phyloP scores from a whole-genome alignment of 1,140 invertebrate species.

The Metaphire vulgaris region DNA sequence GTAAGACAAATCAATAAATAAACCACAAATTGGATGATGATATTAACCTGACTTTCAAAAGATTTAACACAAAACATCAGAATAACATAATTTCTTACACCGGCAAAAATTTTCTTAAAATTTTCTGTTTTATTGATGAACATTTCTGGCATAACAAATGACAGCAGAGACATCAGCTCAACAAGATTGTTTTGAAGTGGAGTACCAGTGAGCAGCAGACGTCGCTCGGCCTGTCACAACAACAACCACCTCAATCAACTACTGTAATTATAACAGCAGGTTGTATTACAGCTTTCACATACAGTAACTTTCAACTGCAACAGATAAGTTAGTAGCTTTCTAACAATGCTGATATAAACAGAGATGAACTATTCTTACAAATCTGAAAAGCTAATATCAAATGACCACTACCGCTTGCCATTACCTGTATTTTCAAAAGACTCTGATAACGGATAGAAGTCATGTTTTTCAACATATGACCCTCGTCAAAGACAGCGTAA shows the following conservation, averaged over 20 bases:
- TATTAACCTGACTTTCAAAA: no score
- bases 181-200: slow-evolving; percentile 92
- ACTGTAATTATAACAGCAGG: no score
- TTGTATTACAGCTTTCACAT: no score
- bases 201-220: slow-evolving; percentile 81
- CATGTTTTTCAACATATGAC: slow-evolving; percentile 97
- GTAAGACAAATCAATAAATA: no score
- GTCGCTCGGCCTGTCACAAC: slow-evolving; percentile 70
- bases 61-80: not conserved
- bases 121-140: slow-evolving; percentile 81
- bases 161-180: slow-evolving; percentile 87
- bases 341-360: no score
- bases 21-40: no score
- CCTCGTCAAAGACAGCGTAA: slow-evolving; percentile 93
- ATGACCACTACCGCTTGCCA: no score
- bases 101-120: slow-evolving; percentile 74
- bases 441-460: slow-evolving; percentile 79
- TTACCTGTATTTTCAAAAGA: slow-evolving; percentile 76
- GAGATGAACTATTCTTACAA: no score
- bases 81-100: slow-evolving; percentile 40
- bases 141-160: slow-evolving; percentile 92
- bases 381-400: no score
- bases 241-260: no score
- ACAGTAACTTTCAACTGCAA: no score
- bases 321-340: no score